Base-by-base conservation (phyloP, 1,140 invertebrate species). In the Lepidotrigona ventralis region DNA sequence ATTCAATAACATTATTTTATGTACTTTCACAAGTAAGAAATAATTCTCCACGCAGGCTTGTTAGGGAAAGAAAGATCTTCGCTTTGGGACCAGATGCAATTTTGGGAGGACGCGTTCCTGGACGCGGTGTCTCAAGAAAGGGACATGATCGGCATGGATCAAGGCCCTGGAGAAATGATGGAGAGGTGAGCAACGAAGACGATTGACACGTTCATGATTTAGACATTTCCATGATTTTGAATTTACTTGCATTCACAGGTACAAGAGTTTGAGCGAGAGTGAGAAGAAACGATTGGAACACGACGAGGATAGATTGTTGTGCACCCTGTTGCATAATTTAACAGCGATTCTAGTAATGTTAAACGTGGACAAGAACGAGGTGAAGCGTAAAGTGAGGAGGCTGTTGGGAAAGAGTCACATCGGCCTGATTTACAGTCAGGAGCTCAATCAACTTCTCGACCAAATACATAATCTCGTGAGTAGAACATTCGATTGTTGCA, bases 21-120 rank as follows among this genome's bases (percentile, higher is more conserved):
- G 23, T 58, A 58, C 23, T 58, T 12, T 58, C 56, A 23, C 23
- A 1, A 66, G 19, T 19, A 66, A 29, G 4, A 33, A 33, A 3
- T 33, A 29, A 66, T 19, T 66, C 6, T 11, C 15, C 19, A 11
- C 6, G 6, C 15, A 94, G 93, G 93, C 70, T 89, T 94, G 66
- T 80, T 95, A 91, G 96, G 96, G 5, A 97, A 97, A 92, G 96
- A 97, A 71, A 95, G 98, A 86, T 97, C 97, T 8, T 96, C 96
- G 58, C 93, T 99, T n/a, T 99, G 99, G 99, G 99, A 99, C 93
- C 98, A 99, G 95, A 99, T 99, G 98, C 98, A 99, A 91, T 99
- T 99, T 94, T 99, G 99, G 99, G 99, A 99, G 94, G 99, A 99
- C 93, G 98, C 98, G 0, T 99, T 99, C 92, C 95, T 99, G 46